phyloP scores from a whole-genome alignment of 2,113 vertebrate genomes.

The human (Homo sapiens) region DNA sequence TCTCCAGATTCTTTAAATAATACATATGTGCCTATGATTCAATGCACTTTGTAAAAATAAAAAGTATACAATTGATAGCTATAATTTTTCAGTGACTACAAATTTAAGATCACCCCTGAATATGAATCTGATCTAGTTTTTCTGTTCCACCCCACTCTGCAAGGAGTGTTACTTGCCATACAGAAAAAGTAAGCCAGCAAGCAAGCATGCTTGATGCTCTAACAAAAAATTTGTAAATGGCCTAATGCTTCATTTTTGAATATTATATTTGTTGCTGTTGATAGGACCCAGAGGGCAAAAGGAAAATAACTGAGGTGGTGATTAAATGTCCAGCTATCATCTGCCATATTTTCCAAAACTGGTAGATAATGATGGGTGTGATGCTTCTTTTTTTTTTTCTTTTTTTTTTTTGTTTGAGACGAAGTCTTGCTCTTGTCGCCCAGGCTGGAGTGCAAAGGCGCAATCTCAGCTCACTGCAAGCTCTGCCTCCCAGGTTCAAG shows the following conservation, averaged over 20 bases:
- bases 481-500: too few relatives aligned
- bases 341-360: slow-evolving; percentile 38
- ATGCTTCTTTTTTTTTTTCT: not conserved
- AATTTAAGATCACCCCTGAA: not conserved
- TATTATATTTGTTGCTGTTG: not conserved
- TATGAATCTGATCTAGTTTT: not conserved
- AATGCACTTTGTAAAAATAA: not conserved
- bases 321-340: not conserved
- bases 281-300: not conserved
- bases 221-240: not conserved
- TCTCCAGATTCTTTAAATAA: not conserved
- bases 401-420: too few relatives aligned
- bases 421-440: too few relatives aligned
- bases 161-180: not conserved
- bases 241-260: not conserved
- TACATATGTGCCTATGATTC: not conserved
- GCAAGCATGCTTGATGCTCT: not conserved
- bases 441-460: too few relatives aligned
- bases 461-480: too few relatives aligned
- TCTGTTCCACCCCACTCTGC: not conserved
- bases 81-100: slow-evolving; percentile 54
- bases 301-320: not conserved
- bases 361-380: not conserved
- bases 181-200: not conserved
- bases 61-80: slow-evolving; percentile 36